Percentiles rank a stretch among this genome's conserved stretches.
phyloP scores from a whole-genome alignment of 2,888 invertebrate species.

The Globia sparganii region DNA sequence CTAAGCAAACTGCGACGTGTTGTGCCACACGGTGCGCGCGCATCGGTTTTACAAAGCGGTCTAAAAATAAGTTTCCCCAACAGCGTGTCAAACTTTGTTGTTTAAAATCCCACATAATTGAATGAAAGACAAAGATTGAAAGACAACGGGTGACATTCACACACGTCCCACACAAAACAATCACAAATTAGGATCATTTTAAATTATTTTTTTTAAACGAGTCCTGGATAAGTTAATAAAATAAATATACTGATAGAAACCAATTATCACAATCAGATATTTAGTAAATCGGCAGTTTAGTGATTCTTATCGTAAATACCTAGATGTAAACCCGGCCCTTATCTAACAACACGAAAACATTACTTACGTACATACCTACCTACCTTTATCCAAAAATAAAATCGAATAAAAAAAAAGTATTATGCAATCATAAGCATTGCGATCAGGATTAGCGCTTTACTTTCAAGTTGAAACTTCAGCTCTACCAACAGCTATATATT shows the following conservation, averaged over 20 bases:
- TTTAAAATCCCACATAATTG: conserved; percentile 18
- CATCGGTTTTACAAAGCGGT: conserved; percentile 66
- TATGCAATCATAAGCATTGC: neutral
- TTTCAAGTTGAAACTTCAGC: neutral
- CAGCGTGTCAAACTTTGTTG: conserved; percentile 51
- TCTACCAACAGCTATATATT: neutral
- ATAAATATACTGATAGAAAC: conserved; percentile 18
- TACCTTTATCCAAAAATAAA: neutral
- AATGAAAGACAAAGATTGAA: conserved; percentile 29
- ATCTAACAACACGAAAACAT: conserved; percentile 21
- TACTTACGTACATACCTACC: neutral
- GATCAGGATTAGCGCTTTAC: neutral
- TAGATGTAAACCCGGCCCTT: conserved; percentile 2
- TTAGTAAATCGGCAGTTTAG: conserved; percentile 17
- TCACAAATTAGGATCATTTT: conserved; percentile 7
- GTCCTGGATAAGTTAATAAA: conserved; percentile 11
- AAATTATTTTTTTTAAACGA: conserved; percentile 2
- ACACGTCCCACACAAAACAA: conserved; percentile 12
- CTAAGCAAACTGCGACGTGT: conserved; percentile 71
- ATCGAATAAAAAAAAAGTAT: neutral
- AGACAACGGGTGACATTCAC: conserved; percentile 10
- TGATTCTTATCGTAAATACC: conserved; percentile 24
- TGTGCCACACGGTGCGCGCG: conserved; percentile 66
- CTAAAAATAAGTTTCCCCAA: conserved; percentile 76
- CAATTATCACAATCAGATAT: conserved; percentile 38